phyloP scores from a whole-genome alignment of 2,797 vertebrate genomes.

The Pyrrhura leucotis region DNA sequence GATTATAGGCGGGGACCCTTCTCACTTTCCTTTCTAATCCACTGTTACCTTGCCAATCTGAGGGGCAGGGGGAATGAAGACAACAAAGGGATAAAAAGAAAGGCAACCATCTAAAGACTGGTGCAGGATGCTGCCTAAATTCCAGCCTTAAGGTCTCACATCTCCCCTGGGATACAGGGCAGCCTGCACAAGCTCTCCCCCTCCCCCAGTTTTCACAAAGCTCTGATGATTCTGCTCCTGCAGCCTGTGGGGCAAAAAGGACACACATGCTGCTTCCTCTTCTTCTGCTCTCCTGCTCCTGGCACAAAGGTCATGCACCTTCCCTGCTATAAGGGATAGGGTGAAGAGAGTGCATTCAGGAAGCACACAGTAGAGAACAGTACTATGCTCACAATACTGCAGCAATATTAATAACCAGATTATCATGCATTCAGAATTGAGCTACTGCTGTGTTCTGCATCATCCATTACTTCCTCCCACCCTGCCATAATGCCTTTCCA shows the following conservation, averaged over 20 bases:
- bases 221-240: background rate
- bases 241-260: background rate
- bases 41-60: background rate
- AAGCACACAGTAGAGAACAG: background rate
- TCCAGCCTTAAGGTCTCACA: background rate
- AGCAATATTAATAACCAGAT: background rate
- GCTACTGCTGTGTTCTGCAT: background rate
- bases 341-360: background rate
- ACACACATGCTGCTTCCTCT: background rate
- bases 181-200: background rate
- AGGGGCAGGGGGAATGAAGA: background rate
- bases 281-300: background rate
- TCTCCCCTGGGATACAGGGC: background rate
- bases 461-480: background rate
- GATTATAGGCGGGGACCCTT: background rate
- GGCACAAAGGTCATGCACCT: background rate
- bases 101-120: background rate
- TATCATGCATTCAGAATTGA: background rate
- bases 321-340: rapidly evolving
- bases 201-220: background rate
- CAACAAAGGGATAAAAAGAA: background rate
- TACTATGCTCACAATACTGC: background rate
- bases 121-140: background rate
- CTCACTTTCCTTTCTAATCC: background rate
- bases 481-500: background rate